Percentiles rank a stretch among this genome's conserved stretches.
These are phyloP conservation scores for Apis dorsata DNA, from an alignment of 1,140 invertebrate genomes.

Conservation along the genomic window DNA sequence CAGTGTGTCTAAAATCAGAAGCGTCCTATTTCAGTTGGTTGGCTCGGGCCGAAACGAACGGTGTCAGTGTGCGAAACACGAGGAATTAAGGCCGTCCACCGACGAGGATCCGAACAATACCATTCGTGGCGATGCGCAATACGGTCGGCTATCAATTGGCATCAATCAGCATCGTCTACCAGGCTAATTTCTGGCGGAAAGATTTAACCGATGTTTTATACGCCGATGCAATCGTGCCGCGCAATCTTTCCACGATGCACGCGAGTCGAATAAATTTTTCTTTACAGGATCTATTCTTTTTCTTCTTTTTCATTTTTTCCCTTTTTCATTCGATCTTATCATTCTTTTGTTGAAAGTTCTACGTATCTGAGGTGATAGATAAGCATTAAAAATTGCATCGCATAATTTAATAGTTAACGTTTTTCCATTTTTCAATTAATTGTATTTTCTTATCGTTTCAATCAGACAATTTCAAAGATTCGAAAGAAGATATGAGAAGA, in stretches of 20 bases:
- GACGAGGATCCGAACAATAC: neutral
- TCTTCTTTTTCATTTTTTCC: too few relatives aligned
- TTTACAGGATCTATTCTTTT: too few relatives aligned
- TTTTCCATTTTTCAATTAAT: too few relatives aligned
- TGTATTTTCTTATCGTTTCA: too few relatives aligned
- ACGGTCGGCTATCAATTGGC: constrained; percentile 65
- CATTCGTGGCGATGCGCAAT: constrained; percentile 14
- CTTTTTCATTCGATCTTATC: neutral
- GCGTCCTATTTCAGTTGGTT: constrained; percentile 11
- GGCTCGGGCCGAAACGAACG: neutral
- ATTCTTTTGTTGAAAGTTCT: too few relatives aligned
- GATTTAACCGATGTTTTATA: constrained; percentile 60
- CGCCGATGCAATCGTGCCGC: constrained; percentile 11
- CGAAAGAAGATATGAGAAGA: too few relatives aligned
- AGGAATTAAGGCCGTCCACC: constrained; percentile 27
- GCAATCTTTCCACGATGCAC: neutral
- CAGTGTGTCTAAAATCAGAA: constrained; percentile 76
- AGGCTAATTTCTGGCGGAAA: constrained; percentile 61
- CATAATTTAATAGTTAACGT: too few relatives aligned
- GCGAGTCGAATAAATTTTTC: neutral
- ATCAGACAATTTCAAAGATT: too few relatives aligned
- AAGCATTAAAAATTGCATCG: too few relatives aligned
- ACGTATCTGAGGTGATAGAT: too few relatives aligned
- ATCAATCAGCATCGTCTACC: constrained; percentile 65
- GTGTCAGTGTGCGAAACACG: constrained; percentile 27